Conservation (phyloP, 2,797 vertebrate genomes). For the Pangasius larnaudii region DNA sequence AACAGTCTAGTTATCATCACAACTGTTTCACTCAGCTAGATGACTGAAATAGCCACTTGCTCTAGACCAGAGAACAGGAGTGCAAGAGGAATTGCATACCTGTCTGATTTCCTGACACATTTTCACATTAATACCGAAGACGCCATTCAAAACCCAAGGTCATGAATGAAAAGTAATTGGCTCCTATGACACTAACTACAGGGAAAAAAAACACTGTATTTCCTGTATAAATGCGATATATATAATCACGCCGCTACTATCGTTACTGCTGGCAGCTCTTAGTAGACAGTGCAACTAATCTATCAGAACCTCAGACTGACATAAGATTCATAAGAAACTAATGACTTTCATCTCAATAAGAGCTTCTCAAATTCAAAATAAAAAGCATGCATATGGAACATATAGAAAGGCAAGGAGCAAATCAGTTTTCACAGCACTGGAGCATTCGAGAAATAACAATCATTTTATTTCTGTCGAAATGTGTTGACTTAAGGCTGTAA, state of each 20-base stretch:
- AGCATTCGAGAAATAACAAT: slow-evolving; percentile 44
- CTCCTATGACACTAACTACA: neutral
- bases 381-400: neutral
- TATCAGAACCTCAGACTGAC: neutral
- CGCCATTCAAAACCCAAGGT: neutral
- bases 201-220: neutral
- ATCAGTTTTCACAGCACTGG: neutral
- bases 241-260: neutral
- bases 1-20: slow-evolving; percentile 27
- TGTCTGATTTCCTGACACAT: neutral
- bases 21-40: slow-evolving; percentile 29
- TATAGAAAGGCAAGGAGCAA: neutral
- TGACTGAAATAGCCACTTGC: slow-evolving; percentile 8
- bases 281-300: neutral
- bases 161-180: neutral
- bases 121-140: slow-evolving; percentile 1
- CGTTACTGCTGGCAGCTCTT: neutral
- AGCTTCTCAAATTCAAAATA: neutral
- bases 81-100: neutral
- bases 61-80: neutral
- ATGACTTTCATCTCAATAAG: neutral
- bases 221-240: neutral
- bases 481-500: slow-evolving; percentile 48
- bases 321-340: neutral
- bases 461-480: slow-evolving; percentile 56